Conservation (phyloP, 92 coral and sea anemone genomes). For the Metridium senile region DNA sequence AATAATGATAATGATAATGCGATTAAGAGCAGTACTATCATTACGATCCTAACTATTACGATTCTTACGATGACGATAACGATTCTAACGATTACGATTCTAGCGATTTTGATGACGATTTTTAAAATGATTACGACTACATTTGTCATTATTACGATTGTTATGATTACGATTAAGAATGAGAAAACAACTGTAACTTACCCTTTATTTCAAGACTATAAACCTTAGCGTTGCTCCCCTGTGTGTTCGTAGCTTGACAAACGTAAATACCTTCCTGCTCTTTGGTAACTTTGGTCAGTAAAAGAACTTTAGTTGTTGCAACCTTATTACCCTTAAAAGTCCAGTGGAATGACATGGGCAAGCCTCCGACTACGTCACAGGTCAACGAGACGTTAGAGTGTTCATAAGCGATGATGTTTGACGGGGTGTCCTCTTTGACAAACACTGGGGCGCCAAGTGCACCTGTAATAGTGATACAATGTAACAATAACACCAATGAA, state of each 20-base stretch:
- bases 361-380: conserved; percentile 34
- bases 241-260: conserved; percentile 34
- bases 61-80: too few species aligned
- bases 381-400: conserved; percentile 26
- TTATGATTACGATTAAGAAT: too few species aligned
- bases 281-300: not conserved
- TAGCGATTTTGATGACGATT: too few species aligned
- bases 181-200: too few species aligned
- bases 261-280: conserved; percentile 16
- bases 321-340: conserved; percentile 16
- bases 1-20: too few species aligned
- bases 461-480: not conserved
- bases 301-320: conserved; percentile 16
- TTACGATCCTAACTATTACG: too few species aligned
- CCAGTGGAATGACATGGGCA: conserved; percentile 24
- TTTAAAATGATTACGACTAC: too few species aligned
- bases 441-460: conserved; percentile 24
- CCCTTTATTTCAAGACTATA: conserved; percentile 34
- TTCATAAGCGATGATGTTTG: conserved; percentile 8
- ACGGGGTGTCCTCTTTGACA: not conserved
- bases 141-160: too few species aligned
- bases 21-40: too few species aligned
- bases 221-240: conserved; percentile 22
- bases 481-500: too few species aligned
- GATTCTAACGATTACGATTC: too few species aligned